Conservation (phyloP, 2,113 vertebrate species). For the Smithornis capensis region DNA sequence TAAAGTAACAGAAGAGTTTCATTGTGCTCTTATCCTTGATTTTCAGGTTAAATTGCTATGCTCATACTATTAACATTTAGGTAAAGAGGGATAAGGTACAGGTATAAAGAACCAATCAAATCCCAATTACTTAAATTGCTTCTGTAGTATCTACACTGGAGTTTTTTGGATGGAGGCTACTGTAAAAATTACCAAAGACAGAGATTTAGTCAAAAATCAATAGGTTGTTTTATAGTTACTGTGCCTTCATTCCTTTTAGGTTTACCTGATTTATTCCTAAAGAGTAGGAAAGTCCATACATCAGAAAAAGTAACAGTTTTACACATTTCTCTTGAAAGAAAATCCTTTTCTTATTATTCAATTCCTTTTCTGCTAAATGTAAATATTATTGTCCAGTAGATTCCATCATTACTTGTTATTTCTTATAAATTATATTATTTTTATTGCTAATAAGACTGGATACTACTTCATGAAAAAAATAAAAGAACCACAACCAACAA, state of each 20-base stretch:
- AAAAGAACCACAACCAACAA: neutral
- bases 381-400: neutral
- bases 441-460: neutral
- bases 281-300: neutral
- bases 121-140: neutral
- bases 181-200: conserved; percentile 14
- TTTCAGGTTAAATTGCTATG: neutral
- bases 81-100: neutral
- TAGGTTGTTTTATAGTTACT: conserved; percentile 9
- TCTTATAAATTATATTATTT: neutral
- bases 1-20: neutral
- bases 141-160: neutral
- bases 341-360: neutral
- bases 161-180: neutral
- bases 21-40: neutral
- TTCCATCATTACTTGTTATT: neutral
- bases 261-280: conserved; percentile 6
- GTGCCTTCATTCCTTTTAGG: neutral
- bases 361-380: neutral
- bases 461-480: neutral
- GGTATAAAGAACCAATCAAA: neutral
- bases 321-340: neutral
- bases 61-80: neutral
- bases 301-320: neutral
- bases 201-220: conserved; percentile 25